Evolutionary conservation across 2,113 vertebrate species (phyloP).

Genomic region (Grammomys dolichurus): DNA sequence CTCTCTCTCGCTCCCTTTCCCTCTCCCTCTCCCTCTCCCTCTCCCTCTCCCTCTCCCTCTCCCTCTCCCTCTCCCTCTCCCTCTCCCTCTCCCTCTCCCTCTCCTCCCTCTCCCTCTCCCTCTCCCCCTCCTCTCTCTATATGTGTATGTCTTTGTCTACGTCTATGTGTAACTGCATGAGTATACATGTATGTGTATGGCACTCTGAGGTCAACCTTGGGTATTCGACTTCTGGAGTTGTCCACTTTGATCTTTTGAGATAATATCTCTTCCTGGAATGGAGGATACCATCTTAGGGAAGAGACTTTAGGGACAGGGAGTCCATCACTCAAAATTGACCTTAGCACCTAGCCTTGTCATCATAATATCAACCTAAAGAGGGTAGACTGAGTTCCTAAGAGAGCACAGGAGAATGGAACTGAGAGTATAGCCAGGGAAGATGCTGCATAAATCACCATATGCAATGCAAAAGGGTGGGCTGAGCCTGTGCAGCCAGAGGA

Average conservation of each 20-base stretch:
- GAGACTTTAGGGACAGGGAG: background rate
- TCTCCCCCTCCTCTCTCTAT: no score
- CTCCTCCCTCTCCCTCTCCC: no score
- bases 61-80: no score
- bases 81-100: no score
- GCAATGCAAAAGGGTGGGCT: no score
- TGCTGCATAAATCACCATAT: accelerated
- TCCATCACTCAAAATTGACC: no score
- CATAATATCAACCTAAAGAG: background rate
- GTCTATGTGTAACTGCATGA: background rate
- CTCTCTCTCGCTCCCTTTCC: no score
- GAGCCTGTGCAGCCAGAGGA: accelerated
- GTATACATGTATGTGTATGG: background rate
- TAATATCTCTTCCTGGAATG: background rate
- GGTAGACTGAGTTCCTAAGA: no score
- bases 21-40: no score
- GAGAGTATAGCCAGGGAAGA: background rate
- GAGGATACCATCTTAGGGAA: background rate
- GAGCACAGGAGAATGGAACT: background rate
- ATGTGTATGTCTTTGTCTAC: background rate
- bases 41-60: no score
- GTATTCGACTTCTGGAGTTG: background rate
- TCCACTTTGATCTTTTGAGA: background rate
- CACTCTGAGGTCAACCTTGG: background rate
- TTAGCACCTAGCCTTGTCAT: accelerated